Evolutionary conservation across 2,888 invertebrate species (phyloP).

Genomic region (Pristionchus fissidentatus): DNA sequence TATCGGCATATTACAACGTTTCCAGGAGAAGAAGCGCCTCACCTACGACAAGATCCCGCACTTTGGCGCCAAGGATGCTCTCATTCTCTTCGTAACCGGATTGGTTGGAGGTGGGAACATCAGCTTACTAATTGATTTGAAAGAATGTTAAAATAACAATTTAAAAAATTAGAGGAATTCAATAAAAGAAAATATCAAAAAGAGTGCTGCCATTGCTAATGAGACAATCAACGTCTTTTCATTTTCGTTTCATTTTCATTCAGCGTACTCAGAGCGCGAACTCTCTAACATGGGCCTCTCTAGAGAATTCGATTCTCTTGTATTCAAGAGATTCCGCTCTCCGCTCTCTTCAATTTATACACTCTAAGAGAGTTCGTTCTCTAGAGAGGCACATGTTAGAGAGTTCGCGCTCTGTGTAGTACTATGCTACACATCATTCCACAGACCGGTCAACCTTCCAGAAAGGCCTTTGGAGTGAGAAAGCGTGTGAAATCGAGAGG

Average conservation of each 20-base stretch:
- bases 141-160: neutral
- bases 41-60: conserved; percentile 60
- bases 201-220: neutral
- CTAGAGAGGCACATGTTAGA: too few relatives aligned
- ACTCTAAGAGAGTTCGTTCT: too few relatives aligned
- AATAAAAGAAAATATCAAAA: neutral
- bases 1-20: too few relatives aligned
- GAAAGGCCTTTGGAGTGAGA: too few relatives aligned
- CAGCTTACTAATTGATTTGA: neutral
- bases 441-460: too few relatives aligned
- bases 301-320: neutral
- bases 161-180: neutral
- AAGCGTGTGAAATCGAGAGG: too few relatives aligned
- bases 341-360: too few relatives aligned
- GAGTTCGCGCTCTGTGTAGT: too few relatives aligned
- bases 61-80: conserved; percentile 57
- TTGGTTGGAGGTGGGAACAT: conserved; percentile 63
- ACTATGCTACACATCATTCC: too few relatives aligned
- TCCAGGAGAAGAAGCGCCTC: conserved; percentile 56
- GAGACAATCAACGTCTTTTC: neutral
- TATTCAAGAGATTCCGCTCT: neutral
- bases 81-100: conserved; percentile 66
- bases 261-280: too few relatives aligned
- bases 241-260: too few relatives aligned
- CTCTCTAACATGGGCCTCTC: too few relatives aligned